A percentile compares a stretch with the other conserved stretches of the same genome.
Conservation (phyloP, 2,113 vertebrate genomes). For the Otis tarda region DNA sequence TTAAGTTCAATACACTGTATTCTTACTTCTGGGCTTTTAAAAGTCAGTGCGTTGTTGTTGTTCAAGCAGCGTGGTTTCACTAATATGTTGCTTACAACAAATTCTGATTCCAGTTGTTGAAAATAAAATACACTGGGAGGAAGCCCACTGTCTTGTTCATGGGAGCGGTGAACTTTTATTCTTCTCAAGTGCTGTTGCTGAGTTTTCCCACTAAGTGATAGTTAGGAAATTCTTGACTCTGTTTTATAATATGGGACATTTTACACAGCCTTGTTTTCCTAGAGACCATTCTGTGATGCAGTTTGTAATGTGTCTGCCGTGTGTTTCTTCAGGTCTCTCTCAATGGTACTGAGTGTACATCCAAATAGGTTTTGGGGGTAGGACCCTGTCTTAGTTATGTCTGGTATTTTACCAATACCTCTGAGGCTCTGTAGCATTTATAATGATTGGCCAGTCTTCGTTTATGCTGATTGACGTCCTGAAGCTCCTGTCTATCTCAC, state of each 20-base stretch:
- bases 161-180: not conserved
- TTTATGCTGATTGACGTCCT: not conserved
- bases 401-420: not conserved
- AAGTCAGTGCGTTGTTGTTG: not conserved
- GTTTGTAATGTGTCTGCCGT: not conserved
- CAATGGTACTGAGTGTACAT: not conserved
- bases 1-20: not conserved
- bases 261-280: not conserved
- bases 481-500: not conserved
- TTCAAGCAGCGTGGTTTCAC: not conserved
- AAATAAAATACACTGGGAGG: not conserved
- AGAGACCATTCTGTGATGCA: not conserved
- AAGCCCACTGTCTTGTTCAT: not conserved
- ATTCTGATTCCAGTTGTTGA: not conserved
- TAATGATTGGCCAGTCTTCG: not conserved
- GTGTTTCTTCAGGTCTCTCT: not conserved
- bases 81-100: not conserved
- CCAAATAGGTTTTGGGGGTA: not conserved
- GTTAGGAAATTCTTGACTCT: not conserved
- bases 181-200: not conserved
- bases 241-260: not conserved
- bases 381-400: not conserved
- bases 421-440: not conserved
- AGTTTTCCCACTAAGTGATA: not conserved
- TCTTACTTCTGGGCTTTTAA: conserved; percentile 15